A percentile compares a stretch with the other conserved stretches of the same genome.
These are phyloP conservation scores for Molossus molossus DNA, from an alignment of 2,797 vertebrate genomes.

Conservation along the genomic window DNA sequence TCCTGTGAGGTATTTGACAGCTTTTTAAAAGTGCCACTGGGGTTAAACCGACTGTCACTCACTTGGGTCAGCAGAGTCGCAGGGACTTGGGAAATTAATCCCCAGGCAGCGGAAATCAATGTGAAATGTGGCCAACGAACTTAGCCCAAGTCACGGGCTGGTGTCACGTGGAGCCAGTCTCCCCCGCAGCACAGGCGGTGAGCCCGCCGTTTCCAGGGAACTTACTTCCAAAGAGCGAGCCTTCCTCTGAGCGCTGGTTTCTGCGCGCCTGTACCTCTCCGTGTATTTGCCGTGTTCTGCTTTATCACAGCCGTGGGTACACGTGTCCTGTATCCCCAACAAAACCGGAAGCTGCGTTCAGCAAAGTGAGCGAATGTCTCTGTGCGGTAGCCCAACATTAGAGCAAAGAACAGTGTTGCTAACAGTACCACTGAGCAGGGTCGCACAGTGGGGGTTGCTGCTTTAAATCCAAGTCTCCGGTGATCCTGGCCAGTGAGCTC, in stretches of 20 bases:
- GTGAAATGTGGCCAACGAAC: not conserved
- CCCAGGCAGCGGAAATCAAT: not conserved
- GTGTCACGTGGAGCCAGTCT: not conserved
- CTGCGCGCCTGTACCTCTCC: rapidly evolving
- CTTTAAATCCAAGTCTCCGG: not conserved
- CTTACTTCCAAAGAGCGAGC: not conserved
- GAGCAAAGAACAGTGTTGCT: not conserved
- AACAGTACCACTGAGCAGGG: too few relatives aligned
- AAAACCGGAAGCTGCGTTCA: not conserved
- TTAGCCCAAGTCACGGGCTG: not conserved
- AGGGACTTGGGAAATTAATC: slow-evolving; percentile 18
- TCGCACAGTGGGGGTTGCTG: too few relatives aligned
- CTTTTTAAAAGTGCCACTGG: slow-evolving; percentile 27
- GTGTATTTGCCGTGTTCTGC: not conserved
- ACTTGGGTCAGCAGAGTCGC: not conserved
- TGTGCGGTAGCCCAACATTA: not conserved
- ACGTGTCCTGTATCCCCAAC: rapidly evolving
- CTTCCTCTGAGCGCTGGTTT: not conserved
- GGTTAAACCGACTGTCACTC: slow-evolving; percentile 30
- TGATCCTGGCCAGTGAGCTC: not conserved
- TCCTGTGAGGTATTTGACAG: not conserved
- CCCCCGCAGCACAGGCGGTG: not conserved
- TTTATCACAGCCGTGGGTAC: not conserved
- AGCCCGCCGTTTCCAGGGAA: not conserved
- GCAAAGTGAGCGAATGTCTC: not conserved